Evolutionary conservation across 1,140 invertebrate genomes (phyloP), one percentile per base, ranked within the genome.

Genomic region (Drosophila kanapiae): DNA sequence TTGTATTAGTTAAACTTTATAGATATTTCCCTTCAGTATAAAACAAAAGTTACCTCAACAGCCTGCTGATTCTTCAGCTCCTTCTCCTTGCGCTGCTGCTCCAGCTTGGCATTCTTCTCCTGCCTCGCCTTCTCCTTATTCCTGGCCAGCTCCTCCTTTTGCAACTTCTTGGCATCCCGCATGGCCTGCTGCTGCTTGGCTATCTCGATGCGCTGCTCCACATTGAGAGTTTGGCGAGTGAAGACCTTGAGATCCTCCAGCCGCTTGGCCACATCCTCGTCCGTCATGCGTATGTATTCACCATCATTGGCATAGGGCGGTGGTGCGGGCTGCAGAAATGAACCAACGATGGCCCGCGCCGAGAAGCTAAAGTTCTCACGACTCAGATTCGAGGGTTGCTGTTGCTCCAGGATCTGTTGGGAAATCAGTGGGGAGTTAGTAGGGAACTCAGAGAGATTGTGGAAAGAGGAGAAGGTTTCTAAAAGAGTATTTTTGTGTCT

Each of bases 361-460:
- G 96, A 98, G 93, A 99, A 99, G 40, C 96, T 98, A 93, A 99
- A 99, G 93, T 99, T 97, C 27, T 98, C 97, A 23, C 96, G 94
- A 1, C 95, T 96, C 47, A 99, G 93, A 71, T 97, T 96, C 8
- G 95, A 95, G 65, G 95, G 96, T 92, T 97, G 96, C 91, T 96
- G 95, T 74, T 97, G 95, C 75, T 97, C 97, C 80, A 97, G 93
- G 91, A 96, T 96, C 96, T 97, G 54, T 27, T 13, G 0, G 51
- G 9, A 6, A 1, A 5, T 8, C 0, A 2, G 9, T 1, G 3
- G 8, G 10, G 1, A 33, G 11, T 33, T 75, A 54, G 4, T 7
- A 4, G 1, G 9, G 1, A 8, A 10, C 3, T 35, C 3, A 13
- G 0, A n/a, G 14, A 18, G 13, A 23, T 6, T 18, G 1, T n/a